Percentiles rank a stretch among this genome's conserved stretches.
Evolutionary conservation across 2,888 invertebrate species (phyloP).

Genomic region (Agrenia bidenticulata): DNA sequence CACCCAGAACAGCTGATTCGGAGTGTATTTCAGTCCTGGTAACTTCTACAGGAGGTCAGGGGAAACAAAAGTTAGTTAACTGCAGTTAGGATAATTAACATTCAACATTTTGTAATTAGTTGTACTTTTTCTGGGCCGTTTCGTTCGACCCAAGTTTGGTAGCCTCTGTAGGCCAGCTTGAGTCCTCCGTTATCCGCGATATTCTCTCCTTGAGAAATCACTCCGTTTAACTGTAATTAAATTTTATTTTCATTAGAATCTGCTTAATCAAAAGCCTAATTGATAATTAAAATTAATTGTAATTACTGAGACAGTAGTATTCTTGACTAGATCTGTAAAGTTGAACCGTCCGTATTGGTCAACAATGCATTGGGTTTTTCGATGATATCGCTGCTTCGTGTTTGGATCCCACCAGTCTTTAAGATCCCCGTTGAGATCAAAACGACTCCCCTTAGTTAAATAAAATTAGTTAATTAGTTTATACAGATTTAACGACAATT

Average conservation of each 20-base stretch:
- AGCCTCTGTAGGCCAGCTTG: constrained; percentile 59
- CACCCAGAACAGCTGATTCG: constrained; percentile 45
- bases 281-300: not conserved
- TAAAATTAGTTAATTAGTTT: constrained; percentile 1
- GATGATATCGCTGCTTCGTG: constrained; percentile 58
- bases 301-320: constrained; percentile 47
- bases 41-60: constrained; percentile 28
- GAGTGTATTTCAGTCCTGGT: constrained; percentile 40
- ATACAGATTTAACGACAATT: not conserved
- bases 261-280: not conserved
- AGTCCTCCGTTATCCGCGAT: constrained; percentile 94
- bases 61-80: not conserved
- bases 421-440: constrained; percentile 57
- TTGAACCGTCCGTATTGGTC: constrained; percentile 59
- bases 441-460: constrained; percentile 30
- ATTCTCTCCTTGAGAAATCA: constrained; percentile 82
- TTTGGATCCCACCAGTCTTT: constrained; percentile 60
- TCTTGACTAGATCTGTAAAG: constrained; percentile 54
- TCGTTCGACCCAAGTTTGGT: constrained; percentile 37
- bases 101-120: not conserved
- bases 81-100: not conserved
- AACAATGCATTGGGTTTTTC: constrained; percentile 59
- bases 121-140: constrained; percentile 41
- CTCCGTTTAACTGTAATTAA: constrained; percentile 72
- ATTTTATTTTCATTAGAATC: not conserved